phyloP scores from a whole-genome alignment of 2,888 invertebrate species.

The Thecophora atra region DNA sequence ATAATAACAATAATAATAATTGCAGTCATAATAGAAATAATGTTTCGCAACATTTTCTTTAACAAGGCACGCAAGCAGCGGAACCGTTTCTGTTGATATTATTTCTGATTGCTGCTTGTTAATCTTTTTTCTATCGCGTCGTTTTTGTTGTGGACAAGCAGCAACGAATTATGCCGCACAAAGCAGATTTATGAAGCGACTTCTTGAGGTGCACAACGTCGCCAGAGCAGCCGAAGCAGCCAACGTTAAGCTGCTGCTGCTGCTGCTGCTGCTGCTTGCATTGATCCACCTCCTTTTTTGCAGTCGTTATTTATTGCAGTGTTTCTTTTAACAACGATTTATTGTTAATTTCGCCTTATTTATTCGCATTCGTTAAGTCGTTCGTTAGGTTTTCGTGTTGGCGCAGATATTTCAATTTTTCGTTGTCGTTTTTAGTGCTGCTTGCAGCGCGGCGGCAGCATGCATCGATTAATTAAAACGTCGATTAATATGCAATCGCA shows the following conservation, averaged over 20 bases:
- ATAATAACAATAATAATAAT: constrained; percentile 9
- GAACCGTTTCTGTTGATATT: neutral
- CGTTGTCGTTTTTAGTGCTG: constrained; percentile 7
- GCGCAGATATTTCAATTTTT: constrained; percentile 17
- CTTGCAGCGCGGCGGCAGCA: constrained; percentile 5
- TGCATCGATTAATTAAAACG: constrained; percentile 32
- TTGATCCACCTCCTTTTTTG: constrained; percentile 13
- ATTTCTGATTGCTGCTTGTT: neutral
- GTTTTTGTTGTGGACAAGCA: no score
- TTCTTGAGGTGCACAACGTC: neutral
- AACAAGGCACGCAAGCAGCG: neutral
- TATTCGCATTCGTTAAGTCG: constrained; percentile 21
- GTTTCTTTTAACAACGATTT: constrained; percentile 24
- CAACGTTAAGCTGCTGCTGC: no score
- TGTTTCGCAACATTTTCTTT: neutral
- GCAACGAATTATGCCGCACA: neutral
- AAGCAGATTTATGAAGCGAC: neutral
- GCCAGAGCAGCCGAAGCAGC: neutral
- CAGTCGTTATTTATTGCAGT: neutral
- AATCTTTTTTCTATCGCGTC: neutral
- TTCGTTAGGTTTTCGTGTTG: constrained; percentile 27
- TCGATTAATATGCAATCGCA: constrained; percentile 34
- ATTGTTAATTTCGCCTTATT: constrained; percentile 28
- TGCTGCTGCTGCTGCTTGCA: neutral
- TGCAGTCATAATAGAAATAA: neutral